phyloP scores from a whole-genome alignment of 37 sponge, comb jelly and placozoan species.

The Chondrosia reniformis region DNA sequence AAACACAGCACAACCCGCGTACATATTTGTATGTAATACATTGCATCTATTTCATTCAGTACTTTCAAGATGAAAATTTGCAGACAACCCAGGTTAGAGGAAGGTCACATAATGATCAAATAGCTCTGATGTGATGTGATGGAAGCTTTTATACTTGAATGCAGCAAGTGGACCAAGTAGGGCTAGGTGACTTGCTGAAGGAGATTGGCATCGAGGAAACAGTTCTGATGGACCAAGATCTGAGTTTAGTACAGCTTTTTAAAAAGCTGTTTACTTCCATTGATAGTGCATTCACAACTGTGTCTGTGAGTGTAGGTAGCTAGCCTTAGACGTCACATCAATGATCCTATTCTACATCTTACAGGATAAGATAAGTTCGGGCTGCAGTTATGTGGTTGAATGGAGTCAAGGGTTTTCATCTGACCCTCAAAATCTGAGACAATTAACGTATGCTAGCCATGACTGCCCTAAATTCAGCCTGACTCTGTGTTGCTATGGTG shows the following conservation, averaged over 20 bases:
- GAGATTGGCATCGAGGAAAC: slow-evolving; percentile 1
- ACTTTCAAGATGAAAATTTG: slow-evolving; percentile 43
- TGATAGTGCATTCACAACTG: slow-evolving; percentile 29
- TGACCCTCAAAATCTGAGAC: too few relatives aligned
- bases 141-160: too few relatives aligned
- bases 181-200: slow-evolving; percentile 30
- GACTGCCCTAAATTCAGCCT: too few relatives aligned
- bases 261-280: slow-evolving; percentile 25
- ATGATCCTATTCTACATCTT: background rate
- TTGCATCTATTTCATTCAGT: slow-evolving; percentile 25
- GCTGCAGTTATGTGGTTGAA: too few relatives aligned
- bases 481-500: too few relatives aligned
- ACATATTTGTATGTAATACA: background rate
- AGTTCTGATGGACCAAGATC: slow-evolving; percentile 24
- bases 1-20: too few relatives aligned
- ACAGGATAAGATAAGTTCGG: too few relatives aligned
- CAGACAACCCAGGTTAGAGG: slow-evolving; percentile 43
- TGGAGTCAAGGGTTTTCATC: too few relatives aligned
- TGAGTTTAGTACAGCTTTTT: slow-evolving; percentile 55
- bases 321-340: background rate
- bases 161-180: slow-evolving; percentile 35
- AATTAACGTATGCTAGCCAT: too few relatives aligned
- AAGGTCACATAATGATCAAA: too few relatives aligned
- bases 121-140: too few relatives aligned
- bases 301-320: background rate